Percentiles rank a stretch among this genome's conserved stretches.
These are phyloP conservation scores for Heptranchias perlo DNA, from an alignment of 2,113 vertebrate species.

Conservation along the genomic window DNA sequence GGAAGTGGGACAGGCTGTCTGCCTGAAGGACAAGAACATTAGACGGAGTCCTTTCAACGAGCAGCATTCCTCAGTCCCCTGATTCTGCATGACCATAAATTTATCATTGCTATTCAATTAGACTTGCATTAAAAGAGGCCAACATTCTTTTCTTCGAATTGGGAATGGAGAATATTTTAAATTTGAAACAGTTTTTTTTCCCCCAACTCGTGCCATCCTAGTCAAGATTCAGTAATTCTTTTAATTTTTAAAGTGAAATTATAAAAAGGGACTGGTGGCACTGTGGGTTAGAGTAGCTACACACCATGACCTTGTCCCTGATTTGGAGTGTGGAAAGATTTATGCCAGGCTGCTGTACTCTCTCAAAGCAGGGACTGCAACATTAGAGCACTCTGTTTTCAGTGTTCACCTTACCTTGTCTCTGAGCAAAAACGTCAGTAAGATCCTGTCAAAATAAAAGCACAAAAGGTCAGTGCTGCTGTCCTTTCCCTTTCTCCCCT, in stretches of 20 bases:
- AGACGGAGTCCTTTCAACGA: background rate
- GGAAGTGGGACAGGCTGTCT: background rate
- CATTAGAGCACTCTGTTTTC: slow-evolving; percentile 24
- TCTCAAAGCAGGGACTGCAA: background rate
- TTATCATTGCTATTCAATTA: background rate
- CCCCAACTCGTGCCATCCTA: background rate
- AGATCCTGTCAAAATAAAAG: slow-evolving; percentile 9
- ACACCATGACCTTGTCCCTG: background rate
- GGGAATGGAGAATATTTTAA: background rate
- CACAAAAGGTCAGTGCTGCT: slow-evolving; percentile 4
- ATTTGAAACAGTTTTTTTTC: background rate
- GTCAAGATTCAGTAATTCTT: background rate
- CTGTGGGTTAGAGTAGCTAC: background rate
- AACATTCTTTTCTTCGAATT: background rate
- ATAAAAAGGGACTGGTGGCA: background rate
- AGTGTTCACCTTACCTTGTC: slow-evolving; percentile 15
- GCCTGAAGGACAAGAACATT: background rate
- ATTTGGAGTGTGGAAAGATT: slow-evolving; percentile 14
- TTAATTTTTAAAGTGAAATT: background rate
- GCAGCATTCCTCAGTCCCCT: background rate
- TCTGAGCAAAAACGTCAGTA: background rate
- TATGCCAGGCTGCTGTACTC: background rate
- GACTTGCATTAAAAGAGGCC: background rate
- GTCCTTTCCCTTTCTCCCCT: background rate
- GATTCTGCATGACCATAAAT: background rate